phyloP scores from a whole-genome alignment of 2,888 invertebrate species.

The Eupithecia subumbrata region DNA sequence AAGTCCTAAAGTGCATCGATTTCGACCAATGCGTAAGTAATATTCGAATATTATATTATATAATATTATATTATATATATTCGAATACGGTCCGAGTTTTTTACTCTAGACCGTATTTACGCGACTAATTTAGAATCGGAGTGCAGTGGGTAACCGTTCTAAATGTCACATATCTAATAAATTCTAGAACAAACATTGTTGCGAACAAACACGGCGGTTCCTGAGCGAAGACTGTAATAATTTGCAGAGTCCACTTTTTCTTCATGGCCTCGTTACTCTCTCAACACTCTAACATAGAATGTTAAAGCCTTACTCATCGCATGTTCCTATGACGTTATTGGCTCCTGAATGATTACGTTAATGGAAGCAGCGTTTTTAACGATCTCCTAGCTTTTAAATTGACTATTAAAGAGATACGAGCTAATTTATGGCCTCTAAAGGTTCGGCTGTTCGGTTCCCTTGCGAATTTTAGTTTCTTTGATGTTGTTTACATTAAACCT shows the following conservation, averaged over 20 bases:
- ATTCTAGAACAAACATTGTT: background rate
- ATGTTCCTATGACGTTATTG: conserved; percentile 75
- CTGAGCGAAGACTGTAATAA: background rate
- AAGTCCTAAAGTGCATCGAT: no score
- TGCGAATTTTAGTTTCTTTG: conserved; percentile 54
- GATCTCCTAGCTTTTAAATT: conserved; percentile 73
- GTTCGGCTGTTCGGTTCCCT: conserved; percentile 49
- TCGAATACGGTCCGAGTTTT: no score
- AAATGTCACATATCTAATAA: no score
- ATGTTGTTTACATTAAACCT: background rate
- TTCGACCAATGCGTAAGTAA: no score
- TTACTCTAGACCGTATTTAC: no score
- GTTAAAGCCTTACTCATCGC: conserved; percentile 59
- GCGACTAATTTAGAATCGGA: no score
- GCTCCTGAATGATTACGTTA: conserved; percentile 77
- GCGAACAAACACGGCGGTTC: no score
- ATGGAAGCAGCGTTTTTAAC: conserved; percentile 75
- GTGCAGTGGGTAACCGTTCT: no score
- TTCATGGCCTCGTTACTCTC: no score
- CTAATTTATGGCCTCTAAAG: conserved; percentile 64
- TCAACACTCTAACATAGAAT: conserved; percentile 38
- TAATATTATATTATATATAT: no score
- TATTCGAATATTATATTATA: no score
- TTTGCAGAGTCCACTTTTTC: background rate
- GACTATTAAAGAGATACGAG: conserved; percentile 78